A percentile compares a stretch with the other conserved stretches of the same genome.
Conservation (phyloP, 2,888 invertebrate genomes). For the Lepeophtheirus nordmannii region DNA sequence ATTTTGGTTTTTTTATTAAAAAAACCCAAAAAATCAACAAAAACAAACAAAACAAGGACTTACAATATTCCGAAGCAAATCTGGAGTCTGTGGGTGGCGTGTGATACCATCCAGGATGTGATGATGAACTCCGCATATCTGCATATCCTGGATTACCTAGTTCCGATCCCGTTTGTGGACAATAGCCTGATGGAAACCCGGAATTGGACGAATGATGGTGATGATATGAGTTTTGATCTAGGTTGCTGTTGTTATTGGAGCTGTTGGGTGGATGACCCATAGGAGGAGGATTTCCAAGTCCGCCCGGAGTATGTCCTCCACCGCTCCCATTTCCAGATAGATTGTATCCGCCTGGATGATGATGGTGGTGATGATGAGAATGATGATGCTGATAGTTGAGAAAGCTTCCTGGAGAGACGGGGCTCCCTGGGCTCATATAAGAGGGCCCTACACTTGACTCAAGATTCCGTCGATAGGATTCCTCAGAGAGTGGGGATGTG, state of each 20-base stretch:
- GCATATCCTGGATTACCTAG: neutral
- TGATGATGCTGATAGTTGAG: too few relatives aligned
- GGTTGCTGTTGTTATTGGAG: neutral
- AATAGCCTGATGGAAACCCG: too few relatives aligned
- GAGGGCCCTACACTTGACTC: neutral
- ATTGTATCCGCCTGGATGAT: too few relatives aligned
- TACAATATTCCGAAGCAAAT: constrained; percentile 20
- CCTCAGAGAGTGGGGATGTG: neutral
- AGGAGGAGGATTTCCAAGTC: neutral
- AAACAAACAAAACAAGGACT: neutral
- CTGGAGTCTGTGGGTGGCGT: neutral
- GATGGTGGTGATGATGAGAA: too few relatives aligned
- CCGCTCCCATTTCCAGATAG: neutral
- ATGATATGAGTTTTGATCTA: too few relatives aligned
- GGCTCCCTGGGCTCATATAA: too few relatives aligned
- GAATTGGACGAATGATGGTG: too few relatives aligned
- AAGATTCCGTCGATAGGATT: neutral
- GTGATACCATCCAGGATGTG: constrained; percentile 5
- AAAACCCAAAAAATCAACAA: too few relatives aligned
- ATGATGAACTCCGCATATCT: constrained; percentile 1
- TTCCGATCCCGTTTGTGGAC: neutral
- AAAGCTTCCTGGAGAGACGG: neutral
- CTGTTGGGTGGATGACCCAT: neutral
- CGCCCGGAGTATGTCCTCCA: neutral
- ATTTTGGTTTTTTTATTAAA: too few relatives aligned